phyloP scores from a whole-genome alignment of 2,113 vertebrate genomes.

The Coreoperca whiteheadi region DNA sequence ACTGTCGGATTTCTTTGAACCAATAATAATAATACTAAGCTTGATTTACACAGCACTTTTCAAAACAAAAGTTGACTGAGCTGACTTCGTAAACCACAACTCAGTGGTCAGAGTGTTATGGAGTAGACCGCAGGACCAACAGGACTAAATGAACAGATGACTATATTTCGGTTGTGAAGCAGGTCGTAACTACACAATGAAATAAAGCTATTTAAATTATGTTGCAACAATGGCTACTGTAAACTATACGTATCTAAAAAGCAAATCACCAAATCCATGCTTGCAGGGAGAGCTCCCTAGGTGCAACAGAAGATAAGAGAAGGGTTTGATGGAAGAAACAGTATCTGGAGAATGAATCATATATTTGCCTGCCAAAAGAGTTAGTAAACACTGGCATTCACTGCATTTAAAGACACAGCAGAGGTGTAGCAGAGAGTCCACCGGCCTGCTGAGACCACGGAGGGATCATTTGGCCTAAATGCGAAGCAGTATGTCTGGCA shows the following conservation, averaged over 20 bases:
- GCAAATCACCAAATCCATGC: background rate
- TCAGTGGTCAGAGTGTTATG: no score
- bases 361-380: background rate
- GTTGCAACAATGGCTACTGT: background rate
- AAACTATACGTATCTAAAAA: background rate
- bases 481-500: slow-evolving; percentile 45
- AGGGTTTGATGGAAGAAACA: no score
- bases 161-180: no score
- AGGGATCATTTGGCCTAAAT: slow-evolving; percentile 47
- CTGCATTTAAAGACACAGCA: background rate
- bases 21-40: no score
- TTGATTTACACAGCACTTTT: no score
- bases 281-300: background rate
- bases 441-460: background rate
- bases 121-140: no score
- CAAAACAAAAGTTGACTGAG: no score
- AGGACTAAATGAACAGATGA: no score
- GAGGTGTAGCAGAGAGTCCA: slow-evolving; percentile 9
- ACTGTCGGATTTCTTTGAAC: no score
- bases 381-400: slow-evolving; percentile 1
- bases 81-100: no score
- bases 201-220: background rate
- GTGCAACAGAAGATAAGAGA: background rate
- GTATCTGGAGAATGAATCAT: background rate
- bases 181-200: no score